Evolutionary conservation across 1,140 invertebrate genomes (phyloP), one percentile per base, ranked within the genome.

Genomic region (Caenorhabditis tropicalis): DNA sequence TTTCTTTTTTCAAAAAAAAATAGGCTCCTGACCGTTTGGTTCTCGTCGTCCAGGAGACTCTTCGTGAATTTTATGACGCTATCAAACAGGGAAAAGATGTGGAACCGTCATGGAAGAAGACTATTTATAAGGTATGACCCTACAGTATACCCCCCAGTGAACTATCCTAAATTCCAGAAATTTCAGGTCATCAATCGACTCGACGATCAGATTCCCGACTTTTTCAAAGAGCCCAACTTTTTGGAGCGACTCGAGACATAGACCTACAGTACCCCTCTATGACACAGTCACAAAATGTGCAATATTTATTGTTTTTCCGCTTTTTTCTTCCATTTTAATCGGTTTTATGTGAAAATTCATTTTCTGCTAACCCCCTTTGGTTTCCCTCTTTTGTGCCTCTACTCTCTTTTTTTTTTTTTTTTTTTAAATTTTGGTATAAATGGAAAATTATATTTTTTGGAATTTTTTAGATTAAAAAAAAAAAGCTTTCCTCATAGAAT

Each of bases 91-190:
- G 96, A 85, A 97, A 98, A 92, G 98, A 99, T 93, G 92, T 94
- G 31, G 98, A 99, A 92, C 97, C 98, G 91, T 98, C 96, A 86
- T 99, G 98, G 98, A 99, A 99, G 93, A 99, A 99, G 92, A 95
- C 96, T 88, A 99, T 99, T 92, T 99, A 99, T 94, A 99, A 99
- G 93, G 95, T 84, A 27, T n/a, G 10, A 3, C 19, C 29, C n/a
- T 7, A 24, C 27, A 15, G 53, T 21, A 31, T 12, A 27, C 10
- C 5, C 9, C 16, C n/a, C 15, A 79, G 36, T 24, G 21, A 27
- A n/a, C 9, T 16, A 49, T 46, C 27, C 31, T 21, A 82, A 58
- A 24, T 46, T 58, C 27, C 29, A 39, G n/a, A 31, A 29, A 21
- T 84, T 84, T 31, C 70, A 84, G 83, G 33, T 99, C 88, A 99